Evolutionary conservation across 2,888 invertebrate species (phyloP).

Genomic region (Molorchus minor): DNA sequence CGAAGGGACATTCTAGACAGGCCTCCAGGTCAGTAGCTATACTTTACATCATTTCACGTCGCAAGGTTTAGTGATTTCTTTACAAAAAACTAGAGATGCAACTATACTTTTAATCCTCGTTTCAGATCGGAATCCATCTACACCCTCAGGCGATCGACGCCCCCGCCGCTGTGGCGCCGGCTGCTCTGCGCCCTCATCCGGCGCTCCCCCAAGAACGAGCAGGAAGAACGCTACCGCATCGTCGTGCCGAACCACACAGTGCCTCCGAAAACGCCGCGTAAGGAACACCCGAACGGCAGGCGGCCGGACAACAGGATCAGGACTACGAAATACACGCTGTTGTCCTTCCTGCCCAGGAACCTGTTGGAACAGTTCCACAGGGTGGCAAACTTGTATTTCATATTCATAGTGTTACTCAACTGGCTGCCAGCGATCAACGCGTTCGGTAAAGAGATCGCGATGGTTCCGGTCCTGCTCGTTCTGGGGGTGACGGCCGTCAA

Average conservation of each 20-base stretch:
- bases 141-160: slow-evolving; percentile 80
- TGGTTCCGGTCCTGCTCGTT: slow-evolving; percentile 95
- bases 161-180: slow-evolving; percentile 77
- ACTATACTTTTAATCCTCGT: background rate
- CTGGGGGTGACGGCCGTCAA: slow-evolving; percentile 93
- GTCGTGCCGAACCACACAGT: slow-evolving; percentile 89
- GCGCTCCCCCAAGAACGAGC: slow-evolving; percentile 69
- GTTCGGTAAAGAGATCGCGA: slow-evolving; percentile 94
- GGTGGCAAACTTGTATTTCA: slow-evolving; percentile 97
- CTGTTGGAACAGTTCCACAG: slow-evolving; percentile 97
- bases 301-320: slow-evolving; percentile 86
- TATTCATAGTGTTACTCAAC: slow-evolving; percentile 94
- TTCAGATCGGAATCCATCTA: slow-evolving; percentile 86
- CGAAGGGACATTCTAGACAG: slow-evolving; percentile 74
- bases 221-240: slow-evolving; percentile 63
- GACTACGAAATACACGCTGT: slow-evolving; percentile 93
- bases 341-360: slow-evolving; percentile 96
- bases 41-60: too few species aligned
- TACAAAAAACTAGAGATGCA: too few species aligned
- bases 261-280: slow-evolving; percentile 80
- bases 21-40: slow-evolving; percentile 75
- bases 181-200: slow-evolving; percentile 71
- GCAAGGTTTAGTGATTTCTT: too few species aligned
- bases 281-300: slow-evolving; percentile 85
- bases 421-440: slow-evolving; percentile 96